These are phyloP conservation scores for Agrochola macilenta DNA, from an alignment of 2,888 invertebrate genomes.

Conservation along the genomic window DNA sequence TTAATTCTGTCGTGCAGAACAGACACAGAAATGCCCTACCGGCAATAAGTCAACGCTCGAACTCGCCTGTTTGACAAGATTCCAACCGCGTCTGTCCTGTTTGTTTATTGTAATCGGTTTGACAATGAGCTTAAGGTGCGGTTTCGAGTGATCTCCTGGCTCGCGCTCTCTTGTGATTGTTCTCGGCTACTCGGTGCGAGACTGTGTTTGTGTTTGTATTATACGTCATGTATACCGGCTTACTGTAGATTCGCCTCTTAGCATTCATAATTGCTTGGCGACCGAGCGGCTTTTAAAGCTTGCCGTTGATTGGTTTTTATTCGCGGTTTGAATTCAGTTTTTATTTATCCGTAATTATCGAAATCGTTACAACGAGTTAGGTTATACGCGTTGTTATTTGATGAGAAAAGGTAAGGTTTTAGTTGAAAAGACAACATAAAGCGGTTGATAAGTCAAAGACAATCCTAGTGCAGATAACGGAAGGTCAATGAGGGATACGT, in stretches of 20 bases:
- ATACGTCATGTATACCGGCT: conserved; percentile 89
- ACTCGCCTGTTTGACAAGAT: conserved; percentile 91
- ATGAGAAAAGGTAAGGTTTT: conserved; percentile 28
- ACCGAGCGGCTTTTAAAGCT: conserved; percentile 85
- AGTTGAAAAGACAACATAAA: conserved; percentile 54
- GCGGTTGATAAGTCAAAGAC: conserved; percentile 73
- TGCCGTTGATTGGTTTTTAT: conserved; percentile 82
- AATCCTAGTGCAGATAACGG: conserved; percentile 87
- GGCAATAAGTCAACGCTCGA: conserved; percentile 91
- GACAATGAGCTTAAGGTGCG: conserved; percentile 91
- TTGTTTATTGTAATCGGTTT: conserved; percentile 91
- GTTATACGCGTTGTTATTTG: conserved; percentile 20
- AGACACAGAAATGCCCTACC: conserved; percentile 88
- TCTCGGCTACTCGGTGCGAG: conserved; percentile 85
- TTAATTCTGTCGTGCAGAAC: conserved; percentile 64
- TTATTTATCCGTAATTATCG: conserved; percentile 62
- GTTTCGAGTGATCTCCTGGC: conserved; percentile 89
- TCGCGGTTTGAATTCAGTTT: conserved; percentile 69
- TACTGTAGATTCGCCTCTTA: conserved; percentile 90
- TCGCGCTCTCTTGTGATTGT: conserved; percentile 85
- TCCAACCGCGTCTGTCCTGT: conserved; percentile 91
- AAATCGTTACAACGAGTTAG: conserved; percentile 48
- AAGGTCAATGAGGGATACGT: conserved; percentile 89
- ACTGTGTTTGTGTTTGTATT: conserved; percentile 88
- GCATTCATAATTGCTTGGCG: conserved; percentile 89